phyloP scores from a whole-genome alignment of 1,140 invertebrate genomes.

The Drosophila cardini region DNA sequence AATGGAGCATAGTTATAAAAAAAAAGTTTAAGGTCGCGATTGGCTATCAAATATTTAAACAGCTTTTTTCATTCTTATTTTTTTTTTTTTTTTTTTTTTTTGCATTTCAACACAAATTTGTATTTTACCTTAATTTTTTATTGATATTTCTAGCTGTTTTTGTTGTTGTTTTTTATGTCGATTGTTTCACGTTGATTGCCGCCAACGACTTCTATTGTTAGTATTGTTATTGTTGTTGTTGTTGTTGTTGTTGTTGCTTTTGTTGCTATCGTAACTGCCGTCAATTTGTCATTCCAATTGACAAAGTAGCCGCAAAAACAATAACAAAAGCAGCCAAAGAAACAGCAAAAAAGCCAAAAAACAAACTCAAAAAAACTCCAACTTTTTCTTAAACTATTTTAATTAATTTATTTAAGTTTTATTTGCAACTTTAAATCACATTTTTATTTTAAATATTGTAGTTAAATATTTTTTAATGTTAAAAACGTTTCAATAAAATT shows the following conservation, averaged over 20 bases:
- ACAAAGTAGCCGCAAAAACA: constrained; percentile 45
- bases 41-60: constrained; percentile 70
- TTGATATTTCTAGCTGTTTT: constrained; percentile 9
- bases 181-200: constrained; percentile 69
- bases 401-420: not conserved
- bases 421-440: not conserved
- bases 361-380: constrained; percentile 1
- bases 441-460: constrained; percentile 16
- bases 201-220: constrained; percentile 54
- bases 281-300: constrained; percentile 63
- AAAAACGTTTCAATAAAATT: too few relatives aligned
- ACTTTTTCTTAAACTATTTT: not conserved
- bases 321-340: constrained; percentile 14
- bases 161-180: constrained; percentile 36
- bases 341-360: constrained; percentile 9
- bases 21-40: constrained; percentile 69
- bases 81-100: too few relatives aligned
- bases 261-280: constrained; percentile 47
- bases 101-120: constrained; percentile 55
- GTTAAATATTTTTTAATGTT: constrained; percentile 40
- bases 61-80: too few relatives aligned
- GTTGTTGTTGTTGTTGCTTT: constrained; percentile 28
- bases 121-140: constrained; percentile 61
- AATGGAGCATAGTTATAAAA: too few relatives aligned
- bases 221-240: constrained; percentile 34